Base-by-base conservation (phyloP, 1,140 invertebrate species). In the Drosophila triauraria region DNA sequence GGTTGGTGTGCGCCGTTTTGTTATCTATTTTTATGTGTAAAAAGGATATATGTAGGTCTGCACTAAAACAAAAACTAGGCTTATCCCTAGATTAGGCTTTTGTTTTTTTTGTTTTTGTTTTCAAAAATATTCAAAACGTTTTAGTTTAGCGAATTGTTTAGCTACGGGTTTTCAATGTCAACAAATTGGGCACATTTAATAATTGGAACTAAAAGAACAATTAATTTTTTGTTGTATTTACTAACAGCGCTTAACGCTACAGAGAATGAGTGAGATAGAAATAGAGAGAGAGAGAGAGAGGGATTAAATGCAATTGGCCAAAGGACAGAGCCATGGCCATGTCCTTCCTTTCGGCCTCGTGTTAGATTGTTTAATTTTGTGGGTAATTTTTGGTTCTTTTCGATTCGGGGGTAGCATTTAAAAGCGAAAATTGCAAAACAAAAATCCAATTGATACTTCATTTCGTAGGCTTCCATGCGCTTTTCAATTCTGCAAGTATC, bases 361-460 rank as follows among this genome's bases (percentile, higher is more conserved):
- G 44, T 23, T 38, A 38, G 30, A 48, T 53, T 71, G 38, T 46
- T 56, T 6, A 44, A 48, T 70, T 75, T 79, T 59, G 51, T 23
- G 32, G 62, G 63, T 44, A 58, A 64, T 57, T 80, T 74, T 3
- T n/a, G 13, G n/a, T 44, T 70, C 38, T 60, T 65, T 75, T 68
- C 12, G 70, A 80, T 81, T 88, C 75, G 25, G 46, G 69, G 35
- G 40, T 80, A 76, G 67, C 61, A 75, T 90, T 90, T 80, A 78
- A 87, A 82, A 91, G 88, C 92, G 85, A 92, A 92, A 92, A 91
- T 93, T 93, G 91, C 92, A 93, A 91, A 92, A 92, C 91, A 92
- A 92, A 92, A 92, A 92, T 92, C 91, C 91, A 92, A 92, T 92
- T 81, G 44, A 72, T 80, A 58, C 71, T 67, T 83, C 43, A 46